These are phyloP conservation scores for Xestia xanthographa DNA, from an alignment of 2,888 invertebrate species.

Conservation along the genomic window DNA sequence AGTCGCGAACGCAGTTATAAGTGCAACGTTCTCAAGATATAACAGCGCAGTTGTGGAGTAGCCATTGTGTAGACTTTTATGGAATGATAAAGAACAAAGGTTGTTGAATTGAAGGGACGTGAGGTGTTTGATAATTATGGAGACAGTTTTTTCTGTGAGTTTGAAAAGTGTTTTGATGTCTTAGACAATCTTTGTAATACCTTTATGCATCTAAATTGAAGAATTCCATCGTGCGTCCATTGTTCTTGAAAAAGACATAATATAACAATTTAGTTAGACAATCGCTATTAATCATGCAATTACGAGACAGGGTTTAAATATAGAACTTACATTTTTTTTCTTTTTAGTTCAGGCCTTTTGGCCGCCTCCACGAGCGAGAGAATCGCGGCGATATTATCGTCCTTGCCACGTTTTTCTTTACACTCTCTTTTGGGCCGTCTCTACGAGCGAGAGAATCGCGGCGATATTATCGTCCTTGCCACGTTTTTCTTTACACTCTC, in stretches of 20 bases:
- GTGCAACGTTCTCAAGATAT: constrained; percentile 67
- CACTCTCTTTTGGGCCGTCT: too few relatives aligned
- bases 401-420: too few relatives aligned
- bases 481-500: too few relatives aligned
- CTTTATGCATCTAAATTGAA: not conserved
- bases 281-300: not conserved
- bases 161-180: not conserved
- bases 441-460: too few relatives aligned
- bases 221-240: not conserved
- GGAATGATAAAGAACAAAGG: constrained; percentile 45
- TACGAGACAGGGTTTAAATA: not conserved
- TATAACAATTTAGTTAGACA: not conserved
- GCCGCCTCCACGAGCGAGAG: too few relatives aligned
- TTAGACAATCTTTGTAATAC: not conserved
- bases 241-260: not conserved
- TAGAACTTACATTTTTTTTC: too few relatives aligned
- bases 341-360: too few relatives aligned
- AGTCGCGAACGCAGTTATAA: constrained; percentile 19
- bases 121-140: constrained; percentile 28
- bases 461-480: too few relatives aligned
- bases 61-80: constrained; percentile 38
- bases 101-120: constrained; percentile 23
- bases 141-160: not conserved
- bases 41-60: constrained; percentile 51
- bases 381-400: too few relatives aligned